Base-by-base conservation (phyloP, 2,888 invertebrate genomes). In the Lasius fuliginosus region DNA sequence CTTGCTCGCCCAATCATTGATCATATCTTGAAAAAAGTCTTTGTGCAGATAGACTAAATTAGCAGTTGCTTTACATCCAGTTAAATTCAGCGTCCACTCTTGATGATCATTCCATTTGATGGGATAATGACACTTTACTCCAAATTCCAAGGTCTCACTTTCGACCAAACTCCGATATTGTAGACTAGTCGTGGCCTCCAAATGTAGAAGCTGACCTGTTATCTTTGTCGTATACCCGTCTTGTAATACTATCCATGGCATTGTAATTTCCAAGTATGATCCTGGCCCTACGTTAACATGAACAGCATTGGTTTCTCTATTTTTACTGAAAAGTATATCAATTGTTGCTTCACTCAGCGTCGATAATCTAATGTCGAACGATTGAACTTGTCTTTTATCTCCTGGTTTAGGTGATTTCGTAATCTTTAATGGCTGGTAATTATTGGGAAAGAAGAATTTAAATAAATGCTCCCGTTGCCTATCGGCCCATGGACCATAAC, bases 401-500 rank as follows among this genome's bases (percentile, higher is more conserved):
- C 99, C 99, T 0, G 99, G 98, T 93, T 97, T 96, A 0, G 98
- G 98, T 65, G 97, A 96, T 84, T 97, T 97, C 0, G 98, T 98
- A 1, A 98, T 96, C 94, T 97, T 97, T 94, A 98, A 96, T 84
- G 97, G 97, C 93, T 97, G 97, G 95, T 97, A 98, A 94, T 98
- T 97, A 88, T 98, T 97, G 9, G 99, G 99, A 94, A 98, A 99
- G 95, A 99, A 99, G 95, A 99, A 99, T 95, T 97, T 98, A 95
- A 98, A 99, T 49, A 99, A 96, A 95, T 98, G 97, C 94, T 99
- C 99, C 87, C 99, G 96, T 94, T 99, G 99, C 74, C 99, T 96
- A 94, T 99, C 99, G 3, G 99, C 99, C 99, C 99, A 99, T 0
- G 99, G 99, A 0, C 99, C 99, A 94, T 99, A 99, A 95, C 99